phyloP scores from a whole-genome alignment of 2,888 invertebrate species.

The Papilio gigon region DNA sequence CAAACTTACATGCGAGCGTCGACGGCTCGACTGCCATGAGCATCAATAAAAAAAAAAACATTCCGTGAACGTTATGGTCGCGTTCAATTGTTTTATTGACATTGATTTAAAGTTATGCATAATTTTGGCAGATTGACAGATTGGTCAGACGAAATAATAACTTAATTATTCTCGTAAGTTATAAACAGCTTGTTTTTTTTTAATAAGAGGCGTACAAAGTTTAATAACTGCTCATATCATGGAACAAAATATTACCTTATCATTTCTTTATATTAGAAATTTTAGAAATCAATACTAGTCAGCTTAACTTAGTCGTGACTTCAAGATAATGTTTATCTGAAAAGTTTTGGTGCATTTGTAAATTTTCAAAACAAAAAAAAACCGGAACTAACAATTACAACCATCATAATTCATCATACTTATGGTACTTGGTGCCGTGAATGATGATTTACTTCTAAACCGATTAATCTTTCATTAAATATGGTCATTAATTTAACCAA shows the following conservation, averaged over 20 bases:
- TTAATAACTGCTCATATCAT: no score
- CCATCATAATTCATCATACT: not conserved
- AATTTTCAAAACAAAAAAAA: no score
- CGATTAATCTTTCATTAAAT: constrained; percentile 29
- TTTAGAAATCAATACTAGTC: no score
- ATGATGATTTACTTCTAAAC: not conserved
- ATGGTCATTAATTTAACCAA: constrained; percentile 27
- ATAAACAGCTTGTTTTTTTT: not conserved
- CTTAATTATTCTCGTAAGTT: not conserved
- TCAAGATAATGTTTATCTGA: no score
- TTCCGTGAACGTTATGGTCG: not conserved
- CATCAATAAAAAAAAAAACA: constrained; percentile 18
- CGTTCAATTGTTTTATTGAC: constrained; percentile 6
- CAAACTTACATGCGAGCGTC: constrained; percentile 45
- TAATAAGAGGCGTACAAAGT: no score
- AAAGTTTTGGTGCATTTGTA: no score
- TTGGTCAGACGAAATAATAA: not conserved
- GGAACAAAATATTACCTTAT: no score
- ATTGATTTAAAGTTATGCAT: constrained; percentile 17
- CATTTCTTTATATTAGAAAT: no score
- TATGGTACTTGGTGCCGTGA: not conserved
- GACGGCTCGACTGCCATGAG: constrained; percentile 33
- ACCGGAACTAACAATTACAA: no score
- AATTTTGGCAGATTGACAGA: constrained; percentile 8
- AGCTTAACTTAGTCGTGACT: no score